Evolutionary conservation across 2,113 vertebrate species (phyloP).

Genomic region (Nesoenas mayeri): DNA sequence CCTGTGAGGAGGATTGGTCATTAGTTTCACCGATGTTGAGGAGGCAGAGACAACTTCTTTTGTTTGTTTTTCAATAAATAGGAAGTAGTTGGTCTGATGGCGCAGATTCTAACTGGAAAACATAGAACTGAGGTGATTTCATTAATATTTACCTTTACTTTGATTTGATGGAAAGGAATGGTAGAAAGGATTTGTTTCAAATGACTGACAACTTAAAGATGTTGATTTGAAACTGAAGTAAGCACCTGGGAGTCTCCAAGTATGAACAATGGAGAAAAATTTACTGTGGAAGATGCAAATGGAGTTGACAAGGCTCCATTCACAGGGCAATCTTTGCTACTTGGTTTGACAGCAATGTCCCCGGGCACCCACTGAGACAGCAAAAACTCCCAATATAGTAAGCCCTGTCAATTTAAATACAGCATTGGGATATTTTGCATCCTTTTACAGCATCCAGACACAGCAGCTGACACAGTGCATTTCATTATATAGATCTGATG

Average conservation of each 20-base stretch:
- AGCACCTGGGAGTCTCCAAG: not conserved
- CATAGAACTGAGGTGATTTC: not conserved
- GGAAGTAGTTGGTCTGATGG: not conserved
- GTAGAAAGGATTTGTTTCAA: not conserved
- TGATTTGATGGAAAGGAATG: not conserved
- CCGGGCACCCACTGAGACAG: conserved; percentile 36
- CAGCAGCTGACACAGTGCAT: conserved; percentile 56
- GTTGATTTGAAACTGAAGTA: not conserved
- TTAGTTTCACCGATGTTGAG: not conserved
- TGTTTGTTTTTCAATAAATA: not conserved
- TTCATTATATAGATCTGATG: conserved; percentile 52
- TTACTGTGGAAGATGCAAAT: conserved; percentile 6
- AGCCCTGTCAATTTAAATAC: conserved; percentile 61
- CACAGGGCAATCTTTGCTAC: not conserved
- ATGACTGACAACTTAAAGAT: not conserved
- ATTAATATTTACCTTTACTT: not conserved
- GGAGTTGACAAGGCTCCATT: conserved; percentile 34
- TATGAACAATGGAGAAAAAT: not conserved
- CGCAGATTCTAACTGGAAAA: not conserved
- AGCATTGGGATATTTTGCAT: conserved; percentile 23
- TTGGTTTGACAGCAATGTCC: conserved; percentile 52
- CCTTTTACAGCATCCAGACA: conserved; percentile 23
- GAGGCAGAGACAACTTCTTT: not conserved
- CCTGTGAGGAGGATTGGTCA: not conserved
- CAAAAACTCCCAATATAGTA: conserved; percentile 59